Percentiles rank a stretch among this genome's conserved stretches.
These are phyloP conservation scores for Geotrypetes seraphini DNA, from an alignment of 2,797 vertebrate species.

Conservation along the genomic window DNA sequence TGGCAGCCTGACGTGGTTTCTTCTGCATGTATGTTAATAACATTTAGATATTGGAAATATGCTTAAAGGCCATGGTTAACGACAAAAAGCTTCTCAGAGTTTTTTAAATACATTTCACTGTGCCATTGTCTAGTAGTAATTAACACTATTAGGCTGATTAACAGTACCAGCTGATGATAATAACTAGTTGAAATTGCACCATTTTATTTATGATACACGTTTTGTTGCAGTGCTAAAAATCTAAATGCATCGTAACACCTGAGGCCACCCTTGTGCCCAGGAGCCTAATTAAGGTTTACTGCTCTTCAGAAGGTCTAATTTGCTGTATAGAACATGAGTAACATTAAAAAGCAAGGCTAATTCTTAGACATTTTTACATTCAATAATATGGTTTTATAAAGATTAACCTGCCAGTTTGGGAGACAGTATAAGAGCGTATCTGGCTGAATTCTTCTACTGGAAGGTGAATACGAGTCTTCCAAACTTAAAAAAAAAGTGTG, in stretches of 20 bases:
- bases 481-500: too few species aligned
- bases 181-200: slow-evolving; percentile 15
- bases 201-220: slow-evolving; percentile 8
- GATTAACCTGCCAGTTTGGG: slow-evolving; percentile 27
- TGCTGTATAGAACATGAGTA: slow-evolving; percentile 16
- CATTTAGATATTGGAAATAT: too few species aligned
- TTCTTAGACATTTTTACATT: slow-evolving; percentile 18
- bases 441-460: too few species aligned
- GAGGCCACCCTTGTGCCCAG: slow-evolving; percentile 7
- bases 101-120: too few species aligned
- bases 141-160: slow-evolving; percentile 31
- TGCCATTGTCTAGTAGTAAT: slow-evolving; percentile 13
- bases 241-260: slow-evolving; percentile 12
- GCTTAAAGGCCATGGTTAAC: slow-evolving; percentile 16
- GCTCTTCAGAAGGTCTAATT: slow-evolving; percentile 15
- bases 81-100: too few species aligned
- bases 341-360: slow-evolving; percentile 22
- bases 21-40: too few species aligned
- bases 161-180: slow-evolving; percentile 17
- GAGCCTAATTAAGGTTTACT: slow-evolving; percentile 19
- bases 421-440: too few species aligned
- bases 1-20: too few species aligned
- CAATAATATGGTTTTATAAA: slow-evolving; percentile 26
- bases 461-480: too few species aligned
- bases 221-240: slow-evolving; percentile 23